Percentiles rank a stretch among this genome's conserved stretches.
Evolutionary conservation across 2,113 vertebrate species (phyloP).

Genomic region (Aepyceros melampus): DNA sequence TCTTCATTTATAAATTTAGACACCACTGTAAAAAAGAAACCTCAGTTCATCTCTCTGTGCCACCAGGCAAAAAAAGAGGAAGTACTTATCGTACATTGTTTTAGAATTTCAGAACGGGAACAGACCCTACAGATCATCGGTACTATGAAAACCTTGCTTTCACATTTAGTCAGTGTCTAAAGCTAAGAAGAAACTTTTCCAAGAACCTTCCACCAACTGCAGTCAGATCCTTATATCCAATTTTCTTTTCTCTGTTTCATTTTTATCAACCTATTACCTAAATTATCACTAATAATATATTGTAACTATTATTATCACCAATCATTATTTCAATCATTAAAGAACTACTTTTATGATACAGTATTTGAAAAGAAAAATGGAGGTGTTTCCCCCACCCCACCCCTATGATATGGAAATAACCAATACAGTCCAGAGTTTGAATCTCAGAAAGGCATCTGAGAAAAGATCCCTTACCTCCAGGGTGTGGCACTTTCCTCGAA

Average conservation of each 20-base stretch:
- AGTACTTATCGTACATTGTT: not conserved
- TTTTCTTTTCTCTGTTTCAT: not conserved
- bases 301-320: not conserved
- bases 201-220: not conserved
- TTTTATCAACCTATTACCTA: not conserved
- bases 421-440: not conserved
- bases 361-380: not conserved
- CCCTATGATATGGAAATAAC: not conserved
- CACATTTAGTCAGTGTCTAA: not conserved
- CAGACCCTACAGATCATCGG: not conserved
- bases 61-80: not conserved
- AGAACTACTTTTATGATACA: not conserved
- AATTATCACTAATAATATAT: not conserved
- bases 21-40: not conserved
- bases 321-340: not conserved
- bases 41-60: not conserved
- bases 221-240: not conserved
- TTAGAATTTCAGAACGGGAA: not conserved
- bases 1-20: not conserved
- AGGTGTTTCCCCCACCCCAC: accelerated
- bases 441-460: not conserved
- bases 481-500: slow-evolving; percentile 96
- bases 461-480: slow-evolving; percentile 86
- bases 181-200: not conserved
- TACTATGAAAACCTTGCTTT: not conserved